Conservation (phyloP, 1,140 invertebrate species). For the Pogonomyrmex barbatus region DNA sequence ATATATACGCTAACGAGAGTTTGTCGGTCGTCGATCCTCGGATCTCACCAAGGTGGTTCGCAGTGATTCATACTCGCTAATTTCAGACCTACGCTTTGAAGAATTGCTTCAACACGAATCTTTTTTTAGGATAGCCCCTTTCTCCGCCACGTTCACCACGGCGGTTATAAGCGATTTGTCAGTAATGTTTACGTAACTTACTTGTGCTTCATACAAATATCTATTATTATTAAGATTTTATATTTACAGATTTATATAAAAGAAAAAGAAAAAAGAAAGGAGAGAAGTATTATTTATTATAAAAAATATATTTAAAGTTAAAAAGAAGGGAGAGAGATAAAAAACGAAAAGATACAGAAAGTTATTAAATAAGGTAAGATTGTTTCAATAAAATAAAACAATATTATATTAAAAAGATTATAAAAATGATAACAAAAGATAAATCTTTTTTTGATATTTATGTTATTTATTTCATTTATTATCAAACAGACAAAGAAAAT, state of each 20-base stretch:
- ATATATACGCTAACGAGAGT: conserved; percentile 70
- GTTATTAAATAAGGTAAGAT: background rate
- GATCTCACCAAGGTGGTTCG: conserved; percentile 27
- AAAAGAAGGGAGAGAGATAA: background rate
- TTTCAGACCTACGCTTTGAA: conserved; percentile 55
- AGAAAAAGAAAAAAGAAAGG: background rate
- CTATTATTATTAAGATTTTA: background rate
- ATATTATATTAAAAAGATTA: background rate
- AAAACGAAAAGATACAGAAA: background rate
- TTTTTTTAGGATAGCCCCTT: conserved; percentile 5
- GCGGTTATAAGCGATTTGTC: conserved; percentile 13
- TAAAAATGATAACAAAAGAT: background rate
- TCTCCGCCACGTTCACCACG: background rate
- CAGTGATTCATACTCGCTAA: conserved; percentile 61
- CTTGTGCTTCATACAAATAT: background rate
- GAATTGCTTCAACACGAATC: conserved; percentile 44
- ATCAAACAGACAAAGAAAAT: background rate
- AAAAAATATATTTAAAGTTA: background rate
- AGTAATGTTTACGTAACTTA: conserved; percentile 18
- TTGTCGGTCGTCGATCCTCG: conserved; percentile 60
- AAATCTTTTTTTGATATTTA: background rate
- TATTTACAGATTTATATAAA: background rate
- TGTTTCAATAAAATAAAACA: background rate
- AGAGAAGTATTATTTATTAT: background rate
- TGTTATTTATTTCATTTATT: background rate